phyloP scores from a whole-genome alignment of 2,113 vertebrate genomes.

The Gambusia affinis region DNA sequence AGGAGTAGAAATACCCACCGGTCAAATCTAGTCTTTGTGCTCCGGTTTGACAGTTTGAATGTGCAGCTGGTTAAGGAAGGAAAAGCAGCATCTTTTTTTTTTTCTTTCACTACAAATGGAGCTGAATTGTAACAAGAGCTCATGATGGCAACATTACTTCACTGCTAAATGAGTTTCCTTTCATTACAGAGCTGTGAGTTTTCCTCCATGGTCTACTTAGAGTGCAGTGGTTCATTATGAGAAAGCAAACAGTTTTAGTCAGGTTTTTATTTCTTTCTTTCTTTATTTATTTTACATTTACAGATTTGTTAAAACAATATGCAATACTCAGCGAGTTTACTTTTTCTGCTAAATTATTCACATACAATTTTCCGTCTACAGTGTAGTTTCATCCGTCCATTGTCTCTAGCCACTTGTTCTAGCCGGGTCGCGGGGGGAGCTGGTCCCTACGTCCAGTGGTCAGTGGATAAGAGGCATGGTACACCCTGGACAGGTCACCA shows the following conservation, averaged over 20 bases:
- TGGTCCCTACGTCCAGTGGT: too few relatives aligned
- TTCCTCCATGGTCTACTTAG: not conserved
- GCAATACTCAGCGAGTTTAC: not conserved
- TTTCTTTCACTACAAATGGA: not conserved
- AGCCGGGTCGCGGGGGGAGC: too few relatives aligned
- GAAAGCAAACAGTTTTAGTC: not conserved
- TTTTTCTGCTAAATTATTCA: not conserved
- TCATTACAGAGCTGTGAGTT: not conserved
- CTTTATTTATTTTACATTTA: not conserved
- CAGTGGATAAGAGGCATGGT: too few relatives aligned
- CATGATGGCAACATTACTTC: not conserved
- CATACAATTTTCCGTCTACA: not conserved
- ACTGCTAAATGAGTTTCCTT: conserved; percentile 2
- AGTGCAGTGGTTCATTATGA: not conserved
- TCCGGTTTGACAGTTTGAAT: not conserved
- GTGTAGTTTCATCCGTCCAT: not conserved
- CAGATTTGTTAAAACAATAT: not conserved
- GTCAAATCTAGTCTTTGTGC: not conserved
- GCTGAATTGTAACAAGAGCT: not conserved
- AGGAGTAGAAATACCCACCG: not conserved
- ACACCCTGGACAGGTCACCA: too few relatives aligned
- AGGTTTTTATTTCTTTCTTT: not conserved
- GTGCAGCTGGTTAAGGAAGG: not conserved
- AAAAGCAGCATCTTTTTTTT: not conserved
- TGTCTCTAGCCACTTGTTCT: too few relatives aligned